Evolutionary conservation across 2,797 vertebrate species (phyloP), one percentile per base, ranked within the genome.

Genomic region (Melanotaenia boesemani): DNA sequence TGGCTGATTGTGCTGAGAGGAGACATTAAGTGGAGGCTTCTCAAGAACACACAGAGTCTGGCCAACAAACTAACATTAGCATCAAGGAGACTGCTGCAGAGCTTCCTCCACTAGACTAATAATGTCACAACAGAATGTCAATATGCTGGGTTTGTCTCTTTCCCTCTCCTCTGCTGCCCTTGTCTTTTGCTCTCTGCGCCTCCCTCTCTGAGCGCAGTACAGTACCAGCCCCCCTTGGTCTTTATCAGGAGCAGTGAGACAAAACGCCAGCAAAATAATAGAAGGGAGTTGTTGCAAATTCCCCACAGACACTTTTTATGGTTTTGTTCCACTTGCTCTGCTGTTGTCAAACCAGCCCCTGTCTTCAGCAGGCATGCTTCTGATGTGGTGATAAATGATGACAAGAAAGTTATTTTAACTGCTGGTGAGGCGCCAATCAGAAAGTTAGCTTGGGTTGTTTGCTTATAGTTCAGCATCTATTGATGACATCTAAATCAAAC

Each of bases 271-370:
- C 74, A 48, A 81, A 86, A 88, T 84, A 82, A 88, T 76, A 78
- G 83, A 66, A 36, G 70, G 73, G 73, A 77, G 83, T 89, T 82
- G 86, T 90, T 50, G 46, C 46, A 91, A 90, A 92, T 86, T 82
- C 74, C 81, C 87, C 61, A 66, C 74, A 84, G 88, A 86, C 86
- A 81, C 70, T 73, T 89, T 86, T 88, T 77, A 81, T 80, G 60
- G 76, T 71, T 84, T 57, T 84, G 83, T 79, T 89, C 81, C 86
- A 75, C 77, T 88, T 67, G 72, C 67, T 82, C 74, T 67, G 79
- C 80, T 83, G 88, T 80, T 68, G 83, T 88, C 90, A 86, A 71
- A 73, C 24, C 62, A 84, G 56, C 91, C 91, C 81, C 84, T 78
- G 80, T 71, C 68, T 71, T 55, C 63, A 24, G 79, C 72, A 74